These are phyloP conservation scores for Drosophila punjabiensis DNA, from an alignment of 1,140 invertebrate genomes.

Conservation along the genomic window DNA sequence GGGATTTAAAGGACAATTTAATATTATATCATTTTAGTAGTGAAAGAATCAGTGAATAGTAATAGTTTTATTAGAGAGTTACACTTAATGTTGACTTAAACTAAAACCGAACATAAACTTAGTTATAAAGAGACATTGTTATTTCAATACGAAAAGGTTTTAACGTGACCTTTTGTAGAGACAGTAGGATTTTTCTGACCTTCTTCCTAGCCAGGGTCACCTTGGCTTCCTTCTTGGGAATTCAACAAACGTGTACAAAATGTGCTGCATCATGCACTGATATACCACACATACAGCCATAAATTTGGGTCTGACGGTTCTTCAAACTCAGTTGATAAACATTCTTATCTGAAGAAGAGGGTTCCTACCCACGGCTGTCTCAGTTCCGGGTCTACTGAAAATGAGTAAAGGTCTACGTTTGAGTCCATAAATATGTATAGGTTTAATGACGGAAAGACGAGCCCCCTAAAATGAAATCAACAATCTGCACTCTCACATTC, in stretches of 20 bases:
- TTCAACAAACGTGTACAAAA: conserved; percentile 21
- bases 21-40: too few relatives aligned
- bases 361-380: background rate
- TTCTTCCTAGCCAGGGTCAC: conserved; percentile 64
- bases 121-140: too few relatives aligned
- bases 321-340: conserved; percentile 15
- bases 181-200: background rate
- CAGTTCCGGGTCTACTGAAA: background rate
- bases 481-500: background rate
- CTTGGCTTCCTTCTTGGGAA: conserved; percentile 22
- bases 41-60: background rate
- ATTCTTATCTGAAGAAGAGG: conserved; percentile 26
- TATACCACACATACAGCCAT: background rate
- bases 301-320: background rate
- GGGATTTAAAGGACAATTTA: background rate
- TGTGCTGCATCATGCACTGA: conserved; percentile 21
- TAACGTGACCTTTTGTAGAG: too few relatives aligned
- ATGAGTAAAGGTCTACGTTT: background rate
- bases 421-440: background rate
- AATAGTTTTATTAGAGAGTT: background rate
- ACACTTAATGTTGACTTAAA: background rate
- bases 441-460: conserved; percentile 4
- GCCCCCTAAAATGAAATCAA: conserved; percentile 4
- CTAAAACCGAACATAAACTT: background rate
- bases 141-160: too few relatives aligned